Evolutionary conservation across 2,113 vertebrate species (phyloP).

Genomic region (Dolichallabes microphthalmus): DNA sequence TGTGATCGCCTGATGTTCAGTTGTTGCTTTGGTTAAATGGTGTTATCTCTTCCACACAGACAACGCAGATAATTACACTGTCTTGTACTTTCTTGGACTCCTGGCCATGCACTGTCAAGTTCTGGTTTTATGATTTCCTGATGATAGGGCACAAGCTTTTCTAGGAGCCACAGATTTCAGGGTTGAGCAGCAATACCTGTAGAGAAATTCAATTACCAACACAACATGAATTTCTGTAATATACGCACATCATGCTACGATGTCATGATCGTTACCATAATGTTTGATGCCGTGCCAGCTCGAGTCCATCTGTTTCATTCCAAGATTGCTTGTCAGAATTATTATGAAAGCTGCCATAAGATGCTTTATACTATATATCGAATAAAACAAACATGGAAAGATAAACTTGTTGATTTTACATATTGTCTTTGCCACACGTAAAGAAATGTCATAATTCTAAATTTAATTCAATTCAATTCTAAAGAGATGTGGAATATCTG

Average conservation of each 20-base stretch:
- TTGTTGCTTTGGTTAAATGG: background rate
- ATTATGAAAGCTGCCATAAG: background rate
- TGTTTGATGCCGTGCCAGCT: background rate
- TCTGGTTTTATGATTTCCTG: background rate
- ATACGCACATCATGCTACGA: background rate
- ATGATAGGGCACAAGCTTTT: background rate
- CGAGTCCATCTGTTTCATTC: too few species aligned
- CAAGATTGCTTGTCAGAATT: too few species aligned
- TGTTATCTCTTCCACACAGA: background rate
- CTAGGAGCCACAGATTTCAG: background rate
- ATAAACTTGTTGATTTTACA: background rate
- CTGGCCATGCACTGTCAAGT: background rate
- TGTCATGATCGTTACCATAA: background rate
- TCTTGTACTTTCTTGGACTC: background rate
- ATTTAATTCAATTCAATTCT: too few species aligned
- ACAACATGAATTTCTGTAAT: background rate
- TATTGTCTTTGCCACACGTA: background rate
- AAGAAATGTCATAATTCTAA: background rate
- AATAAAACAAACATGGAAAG: background rate
- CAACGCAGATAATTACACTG: background rate
- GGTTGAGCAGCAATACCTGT: background rate
- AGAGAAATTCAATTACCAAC: background rate
- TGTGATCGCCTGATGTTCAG: background rate
- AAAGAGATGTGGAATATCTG: too few species aligned
- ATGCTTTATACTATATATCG: background rate